Evolutionary conservation across 2,888 invertebrate species (phyloP), one percentile per base, ranked within the genome.

Genomic region (Conomelus anceps): DNA sequence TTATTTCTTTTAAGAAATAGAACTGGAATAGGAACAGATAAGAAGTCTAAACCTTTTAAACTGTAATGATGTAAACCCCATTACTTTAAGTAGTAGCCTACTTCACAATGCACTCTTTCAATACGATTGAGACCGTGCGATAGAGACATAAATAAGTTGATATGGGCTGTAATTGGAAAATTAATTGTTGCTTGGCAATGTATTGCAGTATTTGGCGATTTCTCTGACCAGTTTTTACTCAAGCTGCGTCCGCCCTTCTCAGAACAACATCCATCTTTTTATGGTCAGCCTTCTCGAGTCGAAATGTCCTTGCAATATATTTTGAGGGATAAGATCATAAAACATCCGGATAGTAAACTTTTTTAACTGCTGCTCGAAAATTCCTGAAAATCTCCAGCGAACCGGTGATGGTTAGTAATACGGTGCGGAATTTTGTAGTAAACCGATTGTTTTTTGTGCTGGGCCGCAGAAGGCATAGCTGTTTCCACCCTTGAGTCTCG

Each of bases 321-420:
- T 90, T 90, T 89, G 29, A 90, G 34, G 88, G 88, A 90, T 90
- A 90, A 89, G 90, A 89, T 86, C 88, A 90, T 90, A 90, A 90
- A 90, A 90, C 90, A 90, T 90, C 23, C 85, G 88, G 87, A 90
- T 90, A 90, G 90, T 90, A 90, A 90, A 89, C 84, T 90, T 90
- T 90, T 90, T 89, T 89, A 87, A 89, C 88, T 90, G 89, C 90
- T 88, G 84, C 88, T 89, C 41, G 89, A 85, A 88, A 89, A 90
- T 90, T 90, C 90, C 84, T 90, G 87, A 89, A 89, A 90, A 90
- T 88, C 86, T 85, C 85, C 84, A 24, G n/a, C 88, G 24, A 34
- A 22, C 22, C 23, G 22, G 84, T 26, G 88, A 24, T 85, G 86
- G 88, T 88, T 85, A 22, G 84, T 85, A 88, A 85, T 88, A 85